Conservation (phyloP, 2,888 invertebrate species). For the Therioaphis trifolii region DNA sequence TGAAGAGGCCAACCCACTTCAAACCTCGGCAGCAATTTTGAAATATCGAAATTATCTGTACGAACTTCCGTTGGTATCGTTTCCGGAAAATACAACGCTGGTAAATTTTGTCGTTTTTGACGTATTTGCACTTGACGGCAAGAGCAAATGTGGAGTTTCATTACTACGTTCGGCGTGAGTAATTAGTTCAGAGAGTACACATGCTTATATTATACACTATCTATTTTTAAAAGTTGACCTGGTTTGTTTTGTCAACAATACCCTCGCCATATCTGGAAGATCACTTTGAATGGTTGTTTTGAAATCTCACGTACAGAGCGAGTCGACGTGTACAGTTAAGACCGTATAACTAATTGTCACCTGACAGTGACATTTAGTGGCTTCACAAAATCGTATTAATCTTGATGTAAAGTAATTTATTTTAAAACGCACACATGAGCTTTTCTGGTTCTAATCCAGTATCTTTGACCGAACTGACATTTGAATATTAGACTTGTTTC, state of each 20-base stretch:
- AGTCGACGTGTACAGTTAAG: slow-evolving; percentile 7
- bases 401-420: not conserved
- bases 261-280: slow-evolving; percentile 30
- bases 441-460: not conserved
- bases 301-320: not conserved
- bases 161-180: not conserved
- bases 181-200: not conserved
- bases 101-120: not conserved
- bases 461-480: slow-evolving; percentile 3
- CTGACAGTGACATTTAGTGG: slow-evolving; percentile 26
- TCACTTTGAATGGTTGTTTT: slow-evolving; percentile 8
- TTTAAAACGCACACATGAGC: not conserved
- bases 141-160: not conserved
- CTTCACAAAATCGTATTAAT: slow-evolving; percentile 31
- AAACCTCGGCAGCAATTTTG: not conserved
- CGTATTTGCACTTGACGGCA: not conserved
- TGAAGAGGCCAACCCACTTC: not conserved
- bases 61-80: not conserved
- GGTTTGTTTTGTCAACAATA: slow-evolving; percentile 47
- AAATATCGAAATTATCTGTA: too few relatives aligned
- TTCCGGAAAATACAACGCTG: not conserved
- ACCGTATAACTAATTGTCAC: slow-evolving; percentile 5
- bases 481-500: not conserved
- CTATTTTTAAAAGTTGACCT: slow-evolving; percentile 24
- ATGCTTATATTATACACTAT: too few relatives aligned